Evolutionary conservation across 2,797 vertebrate species (phyloP).

Genomic region (Poeciliopsis gracilis): DNA sequence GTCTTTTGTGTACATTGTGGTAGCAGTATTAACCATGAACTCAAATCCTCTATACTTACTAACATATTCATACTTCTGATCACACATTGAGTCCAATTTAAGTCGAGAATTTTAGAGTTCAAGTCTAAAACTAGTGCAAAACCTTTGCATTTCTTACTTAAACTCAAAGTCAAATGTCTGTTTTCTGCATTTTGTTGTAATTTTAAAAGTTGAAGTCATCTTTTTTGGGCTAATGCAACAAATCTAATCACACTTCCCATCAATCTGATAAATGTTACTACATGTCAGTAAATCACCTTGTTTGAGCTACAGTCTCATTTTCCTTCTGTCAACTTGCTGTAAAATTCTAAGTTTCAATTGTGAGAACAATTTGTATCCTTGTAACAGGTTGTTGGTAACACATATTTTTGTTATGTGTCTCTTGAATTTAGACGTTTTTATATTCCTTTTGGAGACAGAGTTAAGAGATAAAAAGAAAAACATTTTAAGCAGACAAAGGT

Average conservation of each 20-base stretch:
- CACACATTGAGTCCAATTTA: background rate
- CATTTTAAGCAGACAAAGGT: background rate
- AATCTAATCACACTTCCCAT: background rate
- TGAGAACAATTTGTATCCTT: background rate
- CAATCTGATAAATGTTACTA: background rate
- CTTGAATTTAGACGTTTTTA: background rate
- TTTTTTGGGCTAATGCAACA: background rate
- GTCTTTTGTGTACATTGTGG: background rate
- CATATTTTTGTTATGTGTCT: background rate
- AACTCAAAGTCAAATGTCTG: background rate
- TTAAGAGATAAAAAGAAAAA: background rate
- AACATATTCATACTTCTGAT: background rate
- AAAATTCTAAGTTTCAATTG: too few species aligned
- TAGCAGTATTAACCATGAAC: background rate
- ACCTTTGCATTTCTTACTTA: background rate
- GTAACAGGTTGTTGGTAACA: background rate
- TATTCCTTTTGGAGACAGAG: background rate
- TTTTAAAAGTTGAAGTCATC: background rate
- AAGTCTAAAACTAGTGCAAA: background rate
- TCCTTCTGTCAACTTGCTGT: background rate
- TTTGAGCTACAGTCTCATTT: background rate
- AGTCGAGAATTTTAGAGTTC: background rate
- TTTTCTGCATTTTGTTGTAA: background rate
- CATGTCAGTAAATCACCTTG: background rate
- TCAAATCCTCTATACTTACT: background rate